These are phyloP conservation scores for Tolypeutes matacus DNA, from an alignment of 2,797 vertebrate species.

Conservation along the genomic window DNA sequence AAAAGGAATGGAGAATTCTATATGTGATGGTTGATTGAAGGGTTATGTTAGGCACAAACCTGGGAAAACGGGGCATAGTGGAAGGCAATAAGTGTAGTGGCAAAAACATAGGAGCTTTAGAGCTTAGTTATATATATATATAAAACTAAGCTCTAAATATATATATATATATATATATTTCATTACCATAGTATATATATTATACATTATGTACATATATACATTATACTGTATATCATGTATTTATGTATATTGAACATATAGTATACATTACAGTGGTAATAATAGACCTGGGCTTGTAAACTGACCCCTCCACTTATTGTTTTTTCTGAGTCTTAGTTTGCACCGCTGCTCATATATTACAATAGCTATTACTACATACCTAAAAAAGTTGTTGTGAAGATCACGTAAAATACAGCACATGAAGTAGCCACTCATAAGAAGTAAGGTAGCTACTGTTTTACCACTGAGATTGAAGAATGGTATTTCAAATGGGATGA, in stretches of 20 bases:
- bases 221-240: too few relatives aligned
- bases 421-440: neutral
- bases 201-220: too few relatives aligned
- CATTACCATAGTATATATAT: too few relatives aligned
- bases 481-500: neutral
- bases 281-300: neutral
- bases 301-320: neutral
- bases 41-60: conserved; percentile 6
- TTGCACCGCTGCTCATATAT: neutral
- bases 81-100: neutral
- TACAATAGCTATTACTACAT: neutral
- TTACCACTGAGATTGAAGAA: neutral
- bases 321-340: neutral
- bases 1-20: neutral
- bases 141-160: too few relatives aligned
- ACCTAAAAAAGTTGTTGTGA: neutral
- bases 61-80: neutral
- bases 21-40: neutral
- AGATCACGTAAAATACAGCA: neutral
- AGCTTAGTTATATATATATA: neutral
- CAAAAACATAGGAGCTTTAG: neutral
- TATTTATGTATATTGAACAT: too few relatives aligned
- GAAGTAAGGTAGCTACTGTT: neutral
- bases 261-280: too few relatives aligned
- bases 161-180: neutral